Percentiles rank a stretch among this genome's conserved stretches.
Conservation (phyloP, 2,113 vertebrate genomes). For the Agelaius tricolor region DNA sequence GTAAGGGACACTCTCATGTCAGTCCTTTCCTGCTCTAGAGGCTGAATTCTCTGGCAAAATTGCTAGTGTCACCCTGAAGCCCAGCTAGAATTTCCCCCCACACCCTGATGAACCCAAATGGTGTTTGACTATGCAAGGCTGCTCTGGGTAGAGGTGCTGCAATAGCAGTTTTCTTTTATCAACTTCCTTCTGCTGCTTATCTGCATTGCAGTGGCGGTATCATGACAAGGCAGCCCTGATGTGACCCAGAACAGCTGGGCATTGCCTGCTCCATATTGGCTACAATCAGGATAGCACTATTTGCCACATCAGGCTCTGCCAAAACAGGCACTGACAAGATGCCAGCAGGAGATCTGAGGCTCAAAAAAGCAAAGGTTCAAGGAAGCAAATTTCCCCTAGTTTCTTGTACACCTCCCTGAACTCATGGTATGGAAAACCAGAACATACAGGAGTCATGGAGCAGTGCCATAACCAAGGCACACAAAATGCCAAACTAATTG, state of each 20-base stretch:
- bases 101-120: not conserved
- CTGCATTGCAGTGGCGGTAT: not conserved
- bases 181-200: not conserved
- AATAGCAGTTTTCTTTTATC: not conserved
- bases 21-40: not conserved
- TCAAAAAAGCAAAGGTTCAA: not conserved
- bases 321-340: not conserved
- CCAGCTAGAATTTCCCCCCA: not conserved
- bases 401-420: not conserved
- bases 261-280: not conserved
- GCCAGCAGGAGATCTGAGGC: not conserved
- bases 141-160: not conserved
- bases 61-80: not conserved
- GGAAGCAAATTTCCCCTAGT: not conserved
- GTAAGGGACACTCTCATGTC: not conserved
- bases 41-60: not conserved
- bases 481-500: not conserved
- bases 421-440: not conserved
- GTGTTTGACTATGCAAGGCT: not conserved
- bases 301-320: not conserved
- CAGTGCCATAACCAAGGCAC: fast-evolving
- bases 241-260: not conserved
- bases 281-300: not conserved
- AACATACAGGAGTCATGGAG: not conserved
- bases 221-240: not conserved